Evolutionary conservation across 2,888 invertebrate genomes (phyloP), one percentile per base, ranked within the genome.

Genomic region (Eurois occulta): DNA sequence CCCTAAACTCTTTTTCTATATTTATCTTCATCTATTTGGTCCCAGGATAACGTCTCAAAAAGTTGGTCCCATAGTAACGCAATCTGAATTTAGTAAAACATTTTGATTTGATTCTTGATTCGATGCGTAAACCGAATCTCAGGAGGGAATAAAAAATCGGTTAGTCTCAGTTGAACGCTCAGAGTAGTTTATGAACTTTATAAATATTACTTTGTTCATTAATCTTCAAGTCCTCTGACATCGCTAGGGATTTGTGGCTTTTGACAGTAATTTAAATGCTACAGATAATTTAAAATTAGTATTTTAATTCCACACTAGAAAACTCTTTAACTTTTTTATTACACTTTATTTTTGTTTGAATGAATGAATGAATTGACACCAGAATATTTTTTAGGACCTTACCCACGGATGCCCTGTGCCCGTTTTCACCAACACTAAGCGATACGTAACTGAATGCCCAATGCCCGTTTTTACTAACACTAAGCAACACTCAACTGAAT

Each of bases 151-250:
- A 65, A 83, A 80, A 78, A 65, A 65, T 77, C 65, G 64, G 41
- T 83, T 69, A 65, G 41, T 78, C 28, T 32, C 64, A 28, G 35
- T 32, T 48, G 55, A 58, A 69, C 58, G 55, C 78, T 21, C 83
- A 1, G 24, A 58, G n/a, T 77, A 65, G 68, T 77, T 77, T 77
- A 65, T 65, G 46, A 65, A 52, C 55, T 43, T 76, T 78, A 60
- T 69, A 69, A 80, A 77, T 83, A 69, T 80, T 78, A 83, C 77
- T 69, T 16, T 1, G 35, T 16, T 58, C 68, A 77, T 83, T 41
- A 68, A 77, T 77, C 55, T 83, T 48, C 35, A 2, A 1, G 35
- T 35, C 55, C 24, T 67, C 8, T 64, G 35, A 11, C 32, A 48
- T 58, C 69, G 5, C 78, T 5, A n/a, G 78, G 35, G 80, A 43